These are phyloP conservation scores for Bradypodion pumilum DNA, from an alignment of 2,797 vertebrate genomes.

Conservation along the genomic window DNA sequence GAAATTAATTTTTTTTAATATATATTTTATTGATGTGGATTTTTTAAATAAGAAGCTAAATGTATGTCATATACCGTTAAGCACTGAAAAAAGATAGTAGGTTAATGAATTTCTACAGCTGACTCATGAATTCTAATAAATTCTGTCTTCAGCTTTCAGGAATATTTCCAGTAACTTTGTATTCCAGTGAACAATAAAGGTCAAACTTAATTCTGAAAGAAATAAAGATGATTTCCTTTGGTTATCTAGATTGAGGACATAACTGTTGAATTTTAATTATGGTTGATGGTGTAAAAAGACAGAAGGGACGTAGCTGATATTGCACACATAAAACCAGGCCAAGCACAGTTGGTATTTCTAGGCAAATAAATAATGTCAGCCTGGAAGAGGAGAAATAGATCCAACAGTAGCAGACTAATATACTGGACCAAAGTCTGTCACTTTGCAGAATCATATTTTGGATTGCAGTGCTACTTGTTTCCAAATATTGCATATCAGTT, in stretches of 20 bases:
- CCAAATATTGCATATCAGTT: conserved; percentile 24
- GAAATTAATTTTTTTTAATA: background rate
- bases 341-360: background rate
- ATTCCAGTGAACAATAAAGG: conserved; percentile 6
- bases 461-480: conserved; percentile 42
- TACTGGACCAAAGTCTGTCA: background rate
- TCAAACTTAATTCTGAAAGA: background rate
- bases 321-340: background rate
- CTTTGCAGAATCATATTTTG: conserved; percentile 35
- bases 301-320: background rate
- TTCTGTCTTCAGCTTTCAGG: background rate
- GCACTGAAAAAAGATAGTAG: background rate
- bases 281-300: background rate
- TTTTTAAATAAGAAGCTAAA: background rate
- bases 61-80: background rate
- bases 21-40: background rate
- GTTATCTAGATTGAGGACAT: background rate
- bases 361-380: background rate
- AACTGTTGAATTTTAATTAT: conserved; percentile 11
- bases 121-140: background rate
- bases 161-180: background rate
- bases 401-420: conserved; percentile 34
- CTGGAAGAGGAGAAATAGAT: conserved; percentile 15
- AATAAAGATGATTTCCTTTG: background rate
- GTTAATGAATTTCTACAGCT: background rate